phyloP scores from a whole-genome alignment of 1,140 invertebrate genomes.

The Trichogramma pretiosum region DNA sequence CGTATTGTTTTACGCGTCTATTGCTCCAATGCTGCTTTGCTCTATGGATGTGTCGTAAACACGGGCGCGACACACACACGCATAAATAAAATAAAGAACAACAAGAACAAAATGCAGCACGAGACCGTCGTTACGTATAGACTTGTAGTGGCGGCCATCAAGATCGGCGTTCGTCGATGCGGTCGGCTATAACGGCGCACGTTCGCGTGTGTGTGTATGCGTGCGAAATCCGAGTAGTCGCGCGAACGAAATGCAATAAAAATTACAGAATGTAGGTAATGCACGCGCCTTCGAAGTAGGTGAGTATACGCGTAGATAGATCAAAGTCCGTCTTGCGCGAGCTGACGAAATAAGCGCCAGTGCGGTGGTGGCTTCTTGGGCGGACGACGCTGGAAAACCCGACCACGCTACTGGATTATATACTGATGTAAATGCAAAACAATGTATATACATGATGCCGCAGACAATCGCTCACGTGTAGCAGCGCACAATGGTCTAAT shows the following conservation, averaged over 20 bases:
- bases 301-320: constrained; percentile 8
- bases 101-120: too few relatives aligned
- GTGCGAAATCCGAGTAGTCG: neutral
- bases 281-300: neutral
- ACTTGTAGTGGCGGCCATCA: too few relatives aligned
- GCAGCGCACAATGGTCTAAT: too few relatives aligned
- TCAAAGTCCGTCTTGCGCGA: neutral
- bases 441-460: neutral
- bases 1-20: too few relatives aligned
- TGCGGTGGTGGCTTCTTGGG: too few relatives aligned
- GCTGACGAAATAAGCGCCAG: constrained; percentile 6
- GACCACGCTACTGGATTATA: neutral
- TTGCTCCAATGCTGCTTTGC: too few relatives aligned
- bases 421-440: neutral
- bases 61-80: too few relatives aligned
- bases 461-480: neutral
- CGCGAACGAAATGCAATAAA: neutral
- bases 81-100: too few relatives aligned
- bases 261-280: neutral
- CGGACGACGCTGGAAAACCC: neutral
- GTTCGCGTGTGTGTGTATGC: neutral
- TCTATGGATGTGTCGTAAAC: too few relatives aligned
- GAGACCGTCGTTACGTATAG: too few relatives aligned
- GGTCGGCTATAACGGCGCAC: neutral
- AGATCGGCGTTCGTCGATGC: too few relatives aligned